Conservation (phyloP, 1,140 invertebrate species). For the fruit fly (Drosophila melanogaster) region DNA sequence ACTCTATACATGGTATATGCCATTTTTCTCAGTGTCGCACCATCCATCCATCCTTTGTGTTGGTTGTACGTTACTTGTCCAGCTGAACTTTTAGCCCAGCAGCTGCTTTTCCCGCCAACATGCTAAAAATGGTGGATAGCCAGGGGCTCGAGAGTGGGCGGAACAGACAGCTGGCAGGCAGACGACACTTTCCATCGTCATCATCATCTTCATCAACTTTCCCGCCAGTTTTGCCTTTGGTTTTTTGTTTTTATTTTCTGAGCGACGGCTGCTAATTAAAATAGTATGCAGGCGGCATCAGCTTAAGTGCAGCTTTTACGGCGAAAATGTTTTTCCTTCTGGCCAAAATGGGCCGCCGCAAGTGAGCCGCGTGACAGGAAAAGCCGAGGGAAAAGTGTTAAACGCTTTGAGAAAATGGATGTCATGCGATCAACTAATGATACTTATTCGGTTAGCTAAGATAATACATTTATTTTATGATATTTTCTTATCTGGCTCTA, state of each 20-base stretch:
- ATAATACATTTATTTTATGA: neutral
- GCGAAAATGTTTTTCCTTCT: conserved; percentile 39
- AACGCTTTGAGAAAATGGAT: conserved; percentile 12
- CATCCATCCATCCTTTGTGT: neutral
- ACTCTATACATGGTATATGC: no score
- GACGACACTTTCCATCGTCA: conserved; percentile 25
- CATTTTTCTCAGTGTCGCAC: neutral
- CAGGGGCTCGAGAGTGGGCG: neutral
- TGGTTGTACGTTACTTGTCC: conserved; percentile 37
- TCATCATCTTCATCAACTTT: neutral
- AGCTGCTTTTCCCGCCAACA: conserved; percentile 44
- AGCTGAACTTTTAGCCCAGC: conserved; percentile 53
- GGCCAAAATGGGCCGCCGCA: conserved; percentile 30
- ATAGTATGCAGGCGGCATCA: conserved; percentile 60
- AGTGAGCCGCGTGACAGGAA: conserved; percentile 21
- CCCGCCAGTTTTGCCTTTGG: neutral
- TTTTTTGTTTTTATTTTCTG: conserved; percentile 12
- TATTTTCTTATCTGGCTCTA: neutral
- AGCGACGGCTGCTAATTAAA: conserved; percentile 72
- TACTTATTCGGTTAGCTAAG: neutral
- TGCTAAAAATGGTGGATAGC: conserved; percentile 14
- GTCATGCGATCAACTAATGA: neutral
- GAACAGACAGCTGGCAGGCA: conserved; percentile 30
- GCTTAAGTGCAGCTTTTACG: conserved; percentile 49
- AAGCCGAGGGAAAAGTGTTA: conserved; percentile 5